These are phyloP conservation scores for Carlito syrichta DNA, from an alignment of 2,113 vertebrate genomes.

Conservation along the genomic window DNA sequence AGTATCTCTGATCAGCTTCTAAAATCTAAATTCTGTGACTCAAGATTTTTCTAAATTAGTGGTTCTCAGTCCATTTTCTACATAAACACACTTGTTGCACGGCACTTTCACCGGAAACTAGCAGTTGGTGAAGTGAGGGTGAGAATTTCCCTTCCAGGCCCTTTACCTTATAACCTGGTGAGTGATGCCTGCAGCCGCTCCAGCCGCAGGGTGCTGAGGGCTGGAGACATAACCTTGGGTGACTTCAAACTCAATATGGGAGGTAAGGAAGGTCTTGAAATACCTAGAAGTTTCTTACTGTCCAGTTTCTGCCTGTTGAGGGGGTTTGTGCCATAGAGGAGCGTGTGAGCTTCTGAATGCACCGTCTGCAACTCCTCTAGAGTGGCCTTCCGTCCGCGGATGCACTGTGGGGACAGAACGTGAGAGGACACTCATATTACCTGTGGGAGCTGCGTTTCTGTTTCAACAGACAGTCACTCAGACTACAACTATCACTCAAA, in stretches of 20 bases:
- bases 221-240: background rate
- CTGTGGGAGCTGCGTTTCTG: background rate
- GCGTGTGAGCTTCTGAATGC: slow-evolving; percentile 93
- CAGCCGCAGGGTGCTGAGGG: background rate
- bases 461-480: background rate
- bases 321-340: slow-evolving; percentile 98
- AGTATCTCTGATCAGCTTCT: rapidly evolving
- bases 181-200: rapidly evolving
- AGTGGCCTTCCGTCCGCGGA: slow-evolving; percentile 96
- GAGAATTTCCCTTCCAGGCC: background rate
- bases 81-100: rapidly evolving
- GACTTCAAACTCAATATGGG: background rate
- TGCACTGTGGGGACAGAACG: slow-evolving; percentile 83
- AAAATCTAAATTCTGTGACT: rapidly evolving
- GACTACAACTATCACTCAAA: rapidly evolving
- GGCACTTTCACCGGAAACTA: rapidly evolving
- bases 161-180: background rate
- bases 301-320: slow-evolving; percentile 96
- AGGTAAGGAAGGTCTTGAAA: slow-evolving; percentile 5
- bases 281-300: slow-evolving; percentile 91
- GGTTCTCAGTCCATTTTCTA: rapidly evolving
- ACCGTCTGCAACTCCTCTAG: slow-evolving; percentile 96
- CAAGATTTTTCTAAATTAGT: rapidly evolving
- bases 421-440: rapidly evolving
- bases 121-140: rapidly evolving